Evolutionary conservation across 1,140 invertebrate genomes (phyloP).

Genomic region (Drosophila athabasca): DNA sequence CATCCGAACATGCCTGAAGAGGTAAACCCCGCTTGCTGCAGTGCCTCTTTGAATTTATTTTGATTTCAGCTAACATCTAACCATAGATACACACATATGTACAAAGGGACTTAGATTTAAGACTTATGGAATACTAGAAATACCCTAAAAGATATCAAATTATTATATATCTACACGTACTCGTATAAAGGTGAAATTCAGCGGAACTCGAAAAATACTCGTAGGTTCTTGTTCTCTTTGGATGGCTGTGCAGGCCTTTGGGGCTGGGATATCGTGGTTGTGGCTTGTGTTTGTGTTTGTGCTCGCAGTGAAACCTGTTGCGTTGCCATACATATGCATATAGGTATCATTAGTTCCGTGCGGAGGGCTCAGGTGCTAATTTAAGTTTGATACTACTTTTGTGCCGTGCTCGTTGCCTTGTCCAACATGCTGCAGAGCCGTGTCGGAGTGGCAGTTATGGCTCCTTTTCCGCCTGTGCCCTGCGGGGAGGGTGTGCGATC

Average conservation of each 20-base stretch:
- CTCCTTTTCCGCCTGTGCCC: neutral
- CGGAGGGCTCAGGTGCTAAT: slow-evolving; percentile 1
- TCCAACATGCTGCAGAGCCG: slow-evolving; percentile 26
- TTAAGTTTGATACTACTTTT: slow-evolving; percentile 25
- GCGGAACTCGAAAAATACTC: slow-evolving; percentile 44
- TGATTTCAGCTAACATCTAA: slow-evolving; percentile 54
- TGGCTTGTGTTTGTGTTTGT: slow-evolving; percentile 14
- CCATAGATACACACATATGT: slow-evolving; percentile 59
- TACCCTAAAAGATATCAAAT: slow-evolving; percentile 56
- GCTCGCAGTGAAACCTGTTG: slow-evolving; percentile 56
- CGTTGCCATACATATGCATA: neutral
- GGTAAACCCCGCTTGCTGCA: neutral
- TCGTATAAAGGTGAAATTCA: slow-evolving; percentile 51
- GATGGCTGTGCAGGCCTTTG: slow-evolving; percentile 2
- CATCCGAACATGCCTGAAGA: too few species aligned
- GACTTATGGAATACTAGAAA: slow-evolving; percentile 11
- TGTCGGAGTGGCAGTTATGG: slow-evolving; percentile 21
- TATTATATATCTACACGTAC: slow-evolving; percentile 29
- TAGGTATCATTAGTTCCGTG: slow-evolving; percentile 6
- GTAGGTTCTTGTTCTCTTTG: slow-evolving; percentile 8
- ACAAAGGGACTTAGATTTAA: slow-evolving; percentile 59
- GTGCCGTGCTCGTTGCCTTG: slow-evolving; percentile 43
- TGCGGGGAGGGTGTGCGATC: slow-evolving; percentile 82
- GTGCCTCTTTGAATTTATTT: slow-evolving; percentile 56
- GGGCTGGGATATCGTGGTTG: neutral